Evolutionary conservation across 2,797 vertebrate species (phyloP).

Genomic region (Orestias chungarensis): DNA sequence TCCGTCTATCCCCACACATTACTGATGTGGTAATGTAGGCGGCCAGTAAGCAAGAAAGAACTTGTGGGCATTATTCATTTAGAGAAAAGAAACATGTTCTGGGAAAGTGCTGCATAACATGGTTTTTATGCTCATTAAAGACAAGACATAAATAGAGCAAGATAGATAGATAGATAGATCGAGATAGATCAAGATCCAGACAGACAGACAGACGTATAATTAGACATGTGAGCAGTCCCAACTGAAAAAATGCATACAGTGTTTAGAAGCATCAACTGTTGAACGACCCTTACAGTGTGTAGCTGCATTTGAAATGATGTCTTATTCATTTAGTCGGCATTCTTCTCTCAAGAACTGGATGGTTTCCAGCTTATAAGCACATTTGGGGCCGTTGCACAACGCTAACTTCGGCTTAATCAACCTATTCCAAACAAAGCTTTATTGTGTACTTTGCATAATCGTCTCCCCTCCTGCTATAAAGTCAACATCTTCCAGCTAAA

Average conservation of each 20-base stretch:
- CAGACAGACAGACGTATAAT: not conserved
- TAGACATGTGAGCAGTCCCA: not conserved
- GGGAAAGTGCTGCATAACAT: constrained; percentile 50
- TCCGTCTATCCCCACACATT: constrained; percentile 21
- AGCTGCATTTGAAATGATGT: not conserved
- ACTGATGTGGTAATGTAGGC: constrained; percentile 28
- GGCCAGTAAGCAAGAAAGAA: constrained; percentile 42
- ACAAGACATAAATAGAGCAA: too few relatives aligned
- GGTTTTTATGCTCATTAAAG: constrained; percentile 41
- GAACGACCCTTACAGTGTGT: too few relatives aligned
- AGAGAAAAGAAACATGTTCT: constrained; percentile 35
- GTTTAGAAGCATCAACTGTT: too few relatives aligned
- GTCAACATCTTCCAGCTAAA: not conserved
- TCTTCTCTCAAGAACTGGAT: not conserved
- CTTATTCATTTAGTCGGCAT: too few relatives aligned
- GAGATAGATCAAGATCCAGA: too few relatives aligned
- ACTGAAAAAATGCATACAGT: too few relatives aligned
- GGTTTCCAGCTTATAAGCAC: not conserved
- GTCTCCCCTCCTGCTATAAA: not conserved
- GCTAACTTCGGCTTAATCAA: not conserved
- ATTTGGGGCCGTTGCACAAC: too few relatives aligned
- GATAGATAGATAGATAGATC: too few relatives aligned
- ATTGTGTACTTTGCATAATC: not conserved
- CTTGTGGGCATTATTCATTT: not conserved
- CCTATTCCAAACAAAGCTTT: not conserved